phyloP scores from a whole-genome alignment of 2,113 vertebrate genomes.

The Mixornis gularis region DNA sequence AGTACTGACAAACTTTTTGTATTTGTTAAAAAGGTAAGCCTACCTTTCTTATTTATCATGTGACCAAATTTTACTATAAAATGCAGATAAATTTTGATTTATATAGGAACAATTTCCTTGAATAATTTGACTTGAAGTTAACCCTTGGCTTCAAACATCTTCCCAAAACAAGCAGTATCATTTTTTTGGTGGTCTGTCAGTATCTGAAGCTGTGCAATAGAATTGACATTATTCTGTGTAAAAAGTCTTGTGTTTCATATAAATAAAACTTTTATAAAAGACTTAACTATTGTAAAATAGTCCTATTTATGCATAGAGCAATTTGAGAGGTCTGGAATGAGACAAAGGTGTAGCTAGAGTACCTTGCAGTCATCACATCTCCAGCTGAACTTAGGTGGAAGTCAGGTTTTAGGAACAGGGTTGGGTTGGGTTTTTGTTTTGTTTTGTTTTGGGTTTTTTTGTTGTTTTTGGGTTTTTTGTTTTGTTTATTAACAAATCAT shows the following conservation, averaged over 20 bases:
- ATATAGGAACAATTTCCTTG: background rate
- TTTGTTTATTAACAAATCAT: background rate
- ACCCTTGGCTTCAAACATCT: background rate
- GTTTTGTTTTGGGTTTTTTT: too few relatives aligned
- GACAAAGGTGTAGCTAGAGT: background rate
- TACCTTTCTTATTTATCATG: background rate
- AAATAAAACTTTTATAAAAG: background rate
- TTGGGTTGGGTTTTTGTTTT: too few relatives aligned
- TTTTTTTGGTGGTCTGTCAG: background rate
- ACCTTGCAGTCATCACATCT: background rate
- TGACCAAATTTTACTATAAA: background rate
- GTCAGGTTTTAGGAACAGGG: background rate
- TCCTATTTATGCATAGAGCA: background rate
- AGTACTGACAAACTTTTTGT: background rate
- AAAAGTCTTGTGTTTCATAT: background rate
- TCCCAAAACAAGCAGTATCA: background rate
- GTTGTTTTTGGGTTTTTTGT: too few relatives aligned
- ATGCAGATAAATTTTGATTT: background rate
- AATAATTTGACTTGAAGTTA: background rate
- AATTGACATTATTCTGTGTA: background rate
- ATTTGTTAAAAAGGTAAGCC: background rate
- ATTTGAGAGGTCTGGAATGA: background rate
- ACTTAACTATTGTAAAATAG: background rate
- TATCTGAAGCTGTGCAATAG: background rate
- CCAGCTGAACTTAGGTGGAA: background rate